phyloP scores from a whole-genome alignment of 2,888 invertebrate species.

The Himalopsyche kuldschensis region DNA sequence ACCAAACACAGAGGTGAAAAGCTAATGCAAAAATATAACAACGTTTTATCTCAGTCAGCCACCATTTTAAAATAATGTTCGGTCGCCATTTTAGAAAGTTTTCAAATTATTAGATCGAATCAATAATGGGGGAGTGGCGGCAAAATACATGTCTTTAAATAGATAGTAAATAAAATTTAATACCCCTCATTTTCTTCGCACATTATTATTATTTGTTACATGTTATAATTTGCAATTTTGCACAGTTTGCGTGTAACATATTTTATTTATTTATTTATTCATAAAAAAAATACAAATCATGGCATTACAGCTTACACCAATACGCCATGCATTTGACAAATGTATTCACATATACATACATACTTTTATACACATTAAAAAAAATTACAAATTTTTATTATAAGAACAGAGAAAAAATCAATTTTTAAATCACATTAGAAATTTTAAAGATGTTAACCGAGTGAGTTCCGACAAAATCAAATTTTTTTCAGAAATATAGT shows the following conservation, averaged over 20 bases:
- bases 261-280: not conserved
- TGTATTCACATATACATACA: no score
- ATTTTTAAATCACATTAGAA: no score
- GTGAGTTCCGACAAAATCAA: no score
- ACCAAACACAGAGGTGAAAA: not conserved
- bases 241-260: not conserved
- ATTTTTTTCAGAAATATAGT: no score
- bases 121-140: not conserved
- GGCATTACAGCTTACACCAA: no score
- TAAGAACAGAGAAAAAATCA: no score
- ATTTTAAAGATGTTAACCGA: no score
- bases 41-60: not conserved
- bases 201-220: no score
- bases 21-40: not conserved
- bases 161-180: not conserved
- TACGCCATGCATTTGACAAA: no score
- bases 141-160: not conserved
- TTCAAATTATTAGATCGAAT: not conserved
- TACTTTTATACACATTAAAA: no score
- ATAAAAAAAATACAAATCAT: no score
- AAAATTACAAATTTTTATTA: no score
- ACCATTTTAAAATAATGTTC: not conserved
- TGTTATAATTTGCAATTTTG: not conserved
- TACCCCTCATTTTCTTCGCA: not conserved
- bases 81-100: not conserved